Percentiles rank a stretch among this genome's conserved stretches.
phyloP scores from a whole-genome alignment of 92 coral and sea anemone genomes.

The Epizoanthus illoricatus region DNA sequence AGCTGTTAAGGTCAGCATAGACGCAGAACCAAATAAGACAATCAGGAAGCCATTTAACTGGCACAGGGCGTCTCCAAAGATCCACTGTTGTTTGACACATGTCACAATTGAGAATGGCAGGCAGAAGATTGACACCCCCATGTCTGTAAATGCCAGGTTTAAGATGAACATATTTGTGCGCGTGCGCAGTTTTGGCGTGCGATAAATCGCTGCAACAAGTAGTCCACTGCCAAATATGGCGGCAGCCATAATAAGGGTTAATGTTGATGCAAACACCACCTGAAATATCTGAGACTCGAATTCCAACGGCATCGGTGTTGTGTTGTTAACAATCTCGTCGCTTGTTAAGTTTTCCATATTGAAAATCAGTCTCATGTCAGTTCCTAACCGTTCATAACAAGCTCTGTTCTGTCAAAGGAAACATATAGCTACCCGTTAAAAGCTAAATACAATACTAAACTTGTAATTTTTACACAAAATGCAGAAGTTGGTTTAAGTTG shows the following conservation, averaged over 20 bases:
- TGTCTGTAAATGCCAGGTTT: conserved; percentile 73
- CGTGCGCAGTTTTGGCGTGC: conserved; percentile 66
- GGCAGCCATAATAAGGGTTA: conserved; percentile 53
- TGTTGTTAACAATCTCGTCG: no score
- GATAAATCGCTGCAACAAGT: conserved; percentile 53
- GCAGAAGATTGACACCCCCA: conserved; percentile 64
- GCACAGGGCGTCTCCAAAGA: conserved; percentile 68
- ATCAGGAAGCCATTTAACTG: conserved; percentile 72
- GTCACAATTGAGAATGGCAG: conserved; percentile 81
- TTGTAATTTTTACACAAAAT: no score
- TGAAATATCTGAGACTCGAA: conserved; percentile 46
- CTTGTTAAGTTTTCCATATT: no score
- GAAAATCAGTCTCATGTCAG: no score
- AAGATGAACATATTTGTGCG: conserved; percentile 77
- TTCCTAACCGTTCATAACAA: no score
- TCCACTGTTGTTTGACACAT: conserved; percentile 60
- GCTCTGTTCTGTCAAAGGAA: no score
- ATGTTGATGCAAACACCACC: conserved; percentile 43
- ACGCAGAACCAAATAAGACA: conserved; percentile 61
- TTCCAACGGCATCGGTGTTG: no score
- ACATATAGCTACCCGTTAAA: no score
- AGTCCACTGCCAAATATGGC: conserved; percentile 65
- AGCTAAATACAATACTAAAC: no score
- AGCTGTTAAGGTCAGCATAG: conserved; percentile 72
- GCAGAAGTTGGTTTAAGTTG: no score